A percentile compares a stretch with the other conserved stretches of the same genome.
Conservation (phyloP, 2,888 invertebrate genomes). For the Ommatoiulus sabulosus region DNA sequence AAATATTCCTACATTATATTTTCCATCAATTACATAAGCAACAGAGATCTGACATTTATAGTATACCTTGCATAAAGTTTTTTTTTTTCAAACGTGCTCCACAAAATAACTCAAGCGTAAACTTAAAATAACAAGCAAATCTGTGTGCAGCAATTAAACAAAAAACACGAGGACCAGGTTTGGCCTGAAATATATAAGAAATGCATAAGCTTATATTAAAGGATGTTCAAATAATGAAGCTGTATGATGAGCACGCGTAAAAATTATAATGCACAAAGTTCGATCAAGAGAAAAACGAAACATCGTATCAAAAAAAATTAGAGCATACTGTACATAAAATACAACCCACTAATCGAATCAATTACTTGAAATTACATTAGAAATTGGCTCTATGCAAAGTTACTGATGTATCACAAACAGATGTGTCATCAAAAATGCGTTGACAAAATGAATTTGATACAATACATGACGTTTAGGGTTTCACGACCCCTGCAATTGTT, state of each 20-base stretch:
- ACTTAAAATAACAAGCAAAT: background rate
- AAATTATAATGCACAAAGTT: too few relatives aligned
- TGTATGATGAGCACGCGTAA: background rate
- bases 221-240: background rate
- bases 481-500: background rate
- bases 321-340: too few relatives aligned
- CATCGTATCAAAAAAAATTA: too few relatives aligned
- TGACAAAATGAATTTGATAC: background rate
- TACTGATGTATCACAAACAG: background rate
- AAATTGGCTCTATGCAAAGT: background rate
- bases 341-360: too few relatives aligned
- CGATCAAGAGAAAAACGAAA: too few relatives aligned
- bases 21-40: background rate
- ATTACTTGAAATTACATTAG: background rate
- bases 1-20: background rate
- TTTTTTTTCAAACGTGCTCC: background rate
- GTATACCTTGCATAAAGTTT: slow-evolving; percentile 41
- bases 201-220: background rate
- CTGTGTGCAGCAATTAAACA: background rate
- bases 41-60: background rate
- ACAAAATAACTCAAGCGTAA: background rate
- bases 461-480: background rate
- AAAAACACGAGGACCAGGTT: slow-evolving; percentile 4
- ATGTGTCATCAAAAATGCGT: background rate
- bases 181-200: slow-evolving; percentile 28